Evolutionary conservation across 2,797 vertebrate species (phyloP), one percentile per base, ranked within the genome.

Genomic region (Bucorvus abyssinicus): DNA sequence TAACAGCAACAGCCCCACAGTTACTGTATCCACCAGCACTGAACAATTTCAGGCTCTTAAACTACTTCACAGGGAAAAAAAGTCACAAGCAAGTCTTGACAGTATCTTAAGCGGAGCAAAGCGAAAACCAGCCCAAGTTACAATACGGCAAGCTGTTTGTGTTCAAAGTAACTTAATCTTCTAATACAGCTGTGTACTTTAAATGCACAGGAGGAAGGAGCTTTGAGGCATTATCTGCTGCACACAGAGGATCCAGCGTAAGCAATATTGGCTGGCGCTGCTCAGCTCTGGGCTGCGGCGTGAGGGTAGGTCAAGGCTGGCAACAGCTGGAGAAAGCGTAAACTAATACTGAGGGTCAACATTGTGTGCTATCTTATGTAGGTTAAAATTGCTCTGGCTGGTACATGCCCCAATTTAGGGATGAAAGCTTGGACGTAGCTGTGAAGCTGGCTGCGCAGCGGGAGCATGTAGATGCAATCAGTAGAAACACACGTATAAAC

Each of bases 161-260:
- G 5, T 91, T 95, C 89, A 91, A 83, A 96, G 94, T 87, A 93
- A 95, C 78, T 80, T 93, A 86, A 94, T 93, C 94, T 96, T 40
- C 95, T 95, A 90, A 84, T 79, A 40, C 8, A 4, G 84, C 80
- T 73, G 85, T 69, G 91, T 86, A 74, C 85, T 94, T 95, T 30
- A 91, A 87, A 77, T 6, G 90, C 83, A 34, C 93, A 74, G 91
- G 93, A 87, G 95, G 93, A 94, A 94, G 89, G 80, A 96, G 95
- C 95, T 96, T 79, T 92, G 91, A 76, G 87, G 94, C 91, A 94
- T 94, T 95, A 96, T 93, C 95, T 90, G 85, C 87, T 29, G 76
- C 92, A 59, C 34, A 26, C 95, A 91, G 89, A 50, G 45, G 84
- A 90, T 57, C 74, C 6, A 0, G 74, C 81, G 49, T 24, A 60